Evolutionary conservation across 2,797 vertebrate species (phyloP).

Genomic region (Okamejei kenojei): DNA sequence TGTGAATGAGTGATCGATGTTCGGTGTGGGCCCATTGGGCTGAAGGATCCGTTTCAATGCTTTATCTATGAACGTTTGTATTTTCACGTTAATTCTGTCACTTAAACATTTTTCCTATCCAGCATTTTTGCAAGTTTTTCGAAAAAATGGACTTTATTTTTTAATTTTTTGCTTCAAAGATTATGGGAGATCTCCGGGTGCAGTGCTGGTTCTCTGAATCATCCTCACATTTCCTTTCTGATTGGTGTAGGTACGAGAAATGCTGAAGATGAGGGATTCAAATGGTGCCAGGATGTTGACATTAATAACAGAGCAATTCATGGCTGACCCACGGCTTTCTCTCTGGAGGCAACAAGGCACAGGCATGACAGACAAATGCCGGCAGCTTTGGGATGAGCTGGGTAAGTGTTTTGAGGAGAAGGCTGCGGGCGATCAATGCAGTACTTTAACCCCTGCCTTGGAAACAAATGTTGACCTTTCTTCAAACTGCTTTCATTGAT

Average conservation of each 20-base stretch:
- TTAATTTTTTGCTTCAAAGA: neutral
- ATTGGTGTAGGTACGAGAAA: constrained; percentile 80
- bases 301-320: constrained; percentile 92
- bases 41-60: too few relatives aligned
- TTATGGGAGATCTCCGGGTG: neutral
- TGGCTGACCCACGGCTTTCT: constrained; percentile 90
- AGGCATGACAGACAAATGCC: constrained; percentile 94
- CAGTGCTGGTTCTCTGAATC: neutral
- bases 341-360: constrained; percentile 97
- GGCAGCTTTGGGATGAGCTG: constrained; percentile 95
- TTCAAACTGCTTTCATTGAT: neutral
- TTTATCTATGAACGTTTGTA: neutral
- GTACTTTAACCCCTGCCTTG: constrained; percentile 22
- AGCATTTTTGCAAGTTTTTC: neutral
- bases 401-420: constrained; percentile 62
- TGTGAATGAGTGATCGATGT: too few relatives aligned
- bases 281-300: constrained; percentile 95
- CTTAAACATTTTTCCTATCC: neutral
- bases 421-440: neutral
- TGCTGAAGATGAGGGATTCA: constrained; percentile 95
- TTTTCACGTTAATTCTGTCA: neutral
- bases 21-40: too few relatives aligned
- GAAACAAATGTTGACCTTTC: neutral
- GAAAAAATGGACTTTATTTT: neutral
- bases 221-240: neutral